Percentiles rank a stretch among this genome's conserved stretches.
phyloP scores from a whole-genome alignment of 2,888 invertebrate species.

The Diplazon laetatorius region DNA sequence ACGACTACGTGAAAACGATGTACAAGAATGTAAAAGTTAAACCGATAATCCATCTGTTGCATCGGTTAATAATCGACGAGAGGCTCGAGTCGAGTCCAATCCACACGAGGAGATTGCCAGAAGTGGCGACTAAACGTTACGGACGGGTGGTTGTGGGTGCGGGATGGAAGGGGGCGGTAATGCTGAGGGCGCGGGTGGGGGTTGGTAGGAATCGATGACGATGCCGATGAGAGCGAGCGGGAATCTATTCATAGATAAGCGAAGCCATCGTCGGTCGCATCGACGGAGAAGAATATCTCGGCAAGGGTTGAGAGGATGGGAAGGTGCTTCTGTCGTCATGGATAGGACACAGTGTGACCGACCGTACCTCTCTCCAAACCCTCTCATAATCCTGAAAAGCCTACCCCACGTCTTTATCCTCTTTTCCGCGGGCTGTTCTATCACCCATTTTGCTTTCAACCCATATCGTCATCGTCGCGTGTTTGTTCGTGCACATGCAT shows the following conservation, averaged over 20 bases:
- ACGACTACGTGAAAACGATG: too few species aligned
- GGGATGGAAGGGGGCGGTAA: not conserved
- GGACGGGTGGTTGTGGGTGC: too few species aligned
- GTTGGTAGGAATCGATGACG: constrained; percentile 13
- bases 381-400: constrained; percentile 47
- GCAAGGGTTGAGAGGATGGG: constrained; percentile 14
- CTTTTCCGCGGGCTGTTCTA: constrained; percentile 1
- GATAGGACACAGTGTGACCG: constrained; percentile 29
- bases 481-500: not conserved
- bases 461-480: too few species aligned
- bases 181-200: not conserved
- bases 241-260: constrained; percentile 54
- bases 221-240: constrained; percentile 20
- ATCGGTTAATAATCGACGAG: constrained; percentile 36
- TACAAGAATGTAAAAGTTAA: too few species aligned
- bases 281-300: constrained; percentile 21
- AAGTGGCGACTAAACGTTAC: too few species aligned
- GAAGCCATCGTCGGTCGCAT: constrained; percentile 36
- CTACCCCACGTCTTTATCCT: constrained; percentile 14
- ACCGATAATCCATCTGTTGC: not conserved
- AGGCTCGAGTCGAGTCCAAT: not conserved
- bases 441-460: constrained; percentile 10
- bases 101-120: not conserved
- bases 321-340: constrained; percentile 19
- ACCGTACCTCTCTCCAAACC: constrained; percentile 26